These are phyloP conservation scores for Ophioninae sp. DNA, from an alignment of 2,888 invertebrate genomes.

Conservation along the genomic window DNA sequence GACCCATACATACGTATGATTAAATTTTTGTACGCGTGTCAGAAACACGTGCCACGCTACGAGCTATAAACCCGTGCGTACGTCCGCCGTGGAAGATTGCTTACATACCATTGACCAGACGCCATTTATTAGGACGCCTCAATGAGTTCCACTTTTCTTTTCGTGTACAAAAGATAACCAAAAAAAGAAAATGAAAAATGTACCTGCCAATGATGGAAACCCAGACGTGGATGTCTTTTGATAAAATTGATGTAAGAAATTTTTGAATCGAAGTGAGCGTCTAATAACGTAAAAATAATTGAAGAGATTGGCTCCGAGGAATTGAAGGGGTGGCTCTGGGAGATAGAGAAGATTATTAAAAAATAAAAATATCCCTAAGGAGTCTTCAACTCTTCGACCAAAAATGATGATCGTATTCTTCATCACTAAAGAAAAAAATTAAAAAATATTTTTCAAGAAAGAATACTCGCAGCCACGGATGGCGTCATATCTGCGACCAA, in stretches of 20 bases:
- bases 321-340: no score
- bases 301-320: no score
- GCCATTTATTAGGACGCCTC: slow-evolving; percentile 13
- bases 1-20: slow-evolving; percentile 8
- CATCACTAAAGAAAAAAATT: no score
- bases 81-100: slow-evolving; percentile 31
- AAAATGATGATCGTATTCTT: no score
- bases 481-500: slow-evolving; percentile 69
- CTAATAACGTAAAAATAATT: no score
- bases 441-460: no score
- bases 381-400: no score
- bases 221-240: neutral
- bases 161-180: slow-evolving; percentile 25
- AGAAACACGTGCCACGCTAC: slow-evolving; percentile 51
- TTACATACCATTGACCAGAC: slow-evolving; percentile 16
- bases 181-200: slow-evolving; percentile 11
- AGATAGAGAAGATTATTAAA: no score
- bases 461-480: slow-evolving; percentile 51
- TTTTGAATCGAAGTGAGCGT: no score
- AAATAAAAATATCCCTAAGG: no score
- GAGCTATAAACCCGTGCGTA: slow-evolving; percentile 17
- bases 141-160: slow-evolving; percentile 41
- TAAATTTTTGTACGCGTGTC: slow-evolving; percentile 10
- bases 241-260: no score
- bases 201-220: neutral